These are phyloP conservation scores for Hermaeophaga mercurialis DNA, from an alignment of 2,888 invertebrate species.

Conservation along the genomic window DNA sequence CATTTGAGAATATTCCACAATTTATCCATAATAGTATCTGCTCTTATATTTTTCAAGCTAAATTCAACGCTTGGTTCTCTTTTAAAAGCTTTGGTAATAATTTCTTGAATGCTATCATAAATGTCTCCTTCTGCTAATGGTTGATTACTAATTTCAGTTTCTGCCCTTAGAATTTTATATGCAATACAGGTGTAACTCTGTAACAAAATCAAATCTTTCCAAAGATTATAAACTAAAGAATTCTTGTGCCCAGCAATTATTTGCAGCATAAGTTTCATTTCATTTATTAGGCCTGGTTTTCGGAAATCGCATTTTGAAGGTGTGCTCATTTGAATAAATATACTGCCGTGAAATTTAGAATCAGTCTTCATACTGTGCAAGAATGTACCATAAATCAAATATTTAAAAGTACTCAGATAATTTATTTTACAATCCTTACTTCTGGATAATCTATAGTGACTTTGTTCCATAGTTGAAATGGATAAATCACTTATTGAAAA, in stretches of 20 bases:
- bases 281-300: slow-evolving; percentile 21
- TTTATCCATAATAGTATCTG: slow-evolving; percentile 36
- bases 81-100: slow-evolving; percentile 20
- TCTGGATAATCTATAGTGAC: slow-evolving; percentile 31
- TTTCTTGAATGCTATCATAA: slow-evolving; percentile 12
- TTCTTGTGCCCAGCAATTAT: slow-evolving; percentile 39
- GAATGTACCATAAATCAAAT: slow-evolving; percentile 35
- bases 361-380: slow-evolving; percentile 28
- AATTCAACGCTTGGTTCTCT: slow-evolving; percentile 25
- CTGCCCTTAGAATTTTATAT: slow-evolving; percentile 13
- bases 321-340: slow-evolving; percentile 33
- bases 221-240: slow-evolving; percentile 37
- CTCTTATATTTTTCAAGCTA: slow-evolving; percentile 34
- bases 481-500: slow-evolving; percentile 31
- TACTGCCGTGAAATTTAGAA: slow-evolving; percentile 28
- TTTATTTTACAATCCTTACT: slow-evolving; percentile 19
- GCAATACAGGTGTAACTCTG: slow-evolving; percentile 36
- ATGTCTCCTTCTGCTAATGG: slow-evolving; percentile 20
- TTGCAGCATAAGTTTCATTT: slow-evolving; percentile 36
- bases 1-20: slow-evolving; percentile 39
- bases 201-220: slow-evolving; percentile 38
- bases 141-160: slow-evolving; percentile 27
- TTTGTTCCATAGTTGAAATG: slow-evolving; percentile 35
- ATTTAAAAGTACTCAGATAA: slow-evolving; percentile 34
- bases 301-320: slow-evolving; percentile 30